These are phyloP conservation scores for Sipha flava DNA, from an alignment of 1,140 invertebrate species.

Conservation along the genomic window DNA sequence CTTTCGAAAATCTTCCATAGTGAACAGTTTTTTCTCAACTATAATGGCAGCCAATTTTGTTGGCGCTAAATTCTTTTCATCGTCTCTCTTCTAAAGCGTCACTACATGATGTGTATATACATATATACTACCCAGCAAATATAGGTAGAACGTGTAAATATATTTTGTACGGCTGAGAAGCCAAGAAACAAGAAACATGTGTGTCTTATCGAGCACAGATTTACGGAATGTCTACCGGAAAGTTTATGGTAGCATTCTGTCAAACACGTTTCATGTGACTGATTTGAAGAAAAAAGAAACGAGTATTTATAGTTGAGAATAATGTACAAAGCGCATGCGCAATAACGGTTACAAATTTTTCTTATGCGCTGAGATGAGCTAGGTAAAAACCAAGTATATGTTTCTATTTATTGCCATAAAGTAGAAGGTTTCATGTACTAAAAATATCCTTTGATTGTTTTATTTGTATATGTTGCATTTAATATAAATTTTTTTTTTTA, in stretches of 20 bases:
- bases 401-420: background rate
- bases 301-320: background rate
- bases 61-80: conserved; percentile 17
- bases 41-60: background rate
- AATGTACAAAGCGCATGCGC: background rate
- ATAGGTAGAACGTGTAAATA: background rate
- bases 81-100: background rate
- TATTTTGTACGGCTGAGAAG: background rate
- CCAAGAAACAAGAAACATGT: conserved; percentile 25
- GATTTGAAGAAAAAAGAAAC: background rate
- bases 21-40: background rate
- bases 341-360: background rate
- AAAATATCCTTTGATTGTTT: too few species aligned
- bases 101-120: background rate
- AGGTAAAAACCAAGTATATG: background rate
- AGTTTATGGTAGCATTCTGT: background rate
- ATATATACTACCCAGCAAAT: too few species aligned
- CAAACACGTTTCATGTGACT: background rate
- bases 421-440: too few species aligned
- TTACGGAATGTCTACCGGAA: background rate
- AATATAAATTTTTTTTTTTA: too few species aligned
- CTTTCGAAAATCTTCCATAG: background rate
- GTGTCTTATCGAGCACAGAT: background rate
- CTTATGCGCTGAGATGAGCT: background rate
- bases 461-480: too few species aligned